These are phyloP conservation scores for Catharus minimus DNA, from an alignment of 2,113 vertebrate species.

Conservation along the genomic window DNA sequence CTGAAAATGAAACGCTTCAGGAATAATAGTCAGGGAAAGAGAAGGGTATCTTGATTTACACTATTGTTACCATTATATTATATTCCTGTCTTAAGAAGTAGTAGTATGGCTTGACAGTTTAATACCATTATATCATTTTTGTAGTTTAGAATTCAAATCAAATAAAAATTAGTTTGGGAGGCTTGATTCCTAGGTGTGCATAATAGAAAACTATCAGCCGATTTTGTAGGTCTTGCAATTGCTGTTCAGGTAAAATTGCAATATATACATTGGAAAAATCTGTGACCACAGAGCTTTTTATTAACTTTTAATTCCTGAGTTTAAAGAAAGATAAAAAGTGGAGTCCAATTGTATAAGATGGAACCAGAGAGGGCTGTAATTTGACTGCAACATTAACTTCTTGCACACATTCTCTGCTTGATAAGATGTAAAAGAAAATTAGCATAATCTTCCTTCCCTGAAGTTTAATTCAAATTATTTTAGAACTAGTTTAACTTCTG, in stretches of 20 bases:
- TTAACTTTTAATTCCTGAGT: not conserved
- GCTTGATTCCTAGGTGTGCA: not conserved
- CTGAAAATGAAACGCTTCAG: not conserved
- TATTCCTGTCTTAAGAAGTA: not conserved
- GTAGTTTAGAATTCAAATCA: not conserved
- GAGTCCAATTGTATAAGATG: not conserved
- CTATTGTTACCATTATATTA: not conserved
- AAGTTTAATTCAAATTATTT: slow-evolving; percentile 25
- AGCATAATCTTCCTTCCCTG: not conserved
- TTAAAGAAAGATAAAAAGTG: not conserved
- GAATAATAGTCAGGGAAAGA: not conserved
- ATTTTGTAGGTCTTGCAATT: not conserved
- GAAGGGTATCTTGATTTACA: not conserved
- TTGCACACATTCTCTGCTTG: not conserved
- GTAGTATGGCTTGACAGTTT: not conserved
- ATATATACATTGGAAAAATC: not conserved
- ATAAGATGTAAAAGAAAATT: slow-evolving; percentile 10
- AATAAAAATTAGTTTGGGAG: not conserved
- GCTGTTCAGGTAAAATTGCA: not conserved
- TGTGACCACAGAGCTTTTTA: not conserved
- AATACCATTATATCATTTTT: not conserved
- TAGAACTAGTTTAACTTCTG: slow-evolving; percentile 29
- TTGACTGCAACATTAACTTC: not conserved
- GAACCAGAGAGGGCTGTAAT: not conserved
- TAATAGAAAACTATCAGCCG: not conserved